Conservation (phyloP, 2,888 invertebrate species). For the Cryptosula pallasiana region DNA sequence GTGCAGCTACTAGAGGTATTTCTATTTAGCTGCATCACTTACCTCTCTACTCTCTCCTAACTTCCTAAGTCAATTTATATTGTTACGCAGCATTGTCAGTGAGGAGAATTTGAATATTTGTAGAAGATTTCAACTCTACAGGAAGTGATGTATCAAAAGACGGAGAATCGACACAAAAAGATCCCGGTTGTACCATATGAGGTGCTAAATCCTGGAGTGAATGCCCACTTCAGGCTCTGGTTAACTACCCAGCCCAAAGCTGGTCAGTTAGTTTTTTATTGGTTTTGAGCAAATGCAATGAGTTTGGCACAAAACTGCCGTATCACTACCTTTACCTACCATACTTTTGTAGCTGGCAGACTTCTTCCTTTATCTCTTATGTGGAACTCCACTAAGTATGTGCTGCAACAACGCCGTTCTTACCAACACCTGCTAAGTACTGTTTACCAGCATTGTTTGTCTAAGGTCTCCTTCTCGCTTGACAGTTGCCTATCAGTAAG, state of each 20-base stretch:
- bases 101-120: too few species aligned
- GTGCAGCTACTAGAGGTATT: background rate
- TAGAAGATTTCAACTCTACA: too few species aligned
- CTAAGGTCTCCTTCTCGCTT: background rate
- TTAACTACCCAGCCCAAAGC: background rate
- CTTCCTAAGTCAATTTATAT: too few species aligned
- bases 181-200: constrained; percentile 2
- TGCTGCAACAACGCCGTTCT: background rate
- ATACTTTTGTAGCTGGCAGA: background rate
- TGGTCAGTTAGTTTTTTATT: too few species aligned
- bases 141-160: constrained; percentile 1
- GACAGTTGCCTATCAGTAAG: too few species aligned
- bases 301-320: background rate
- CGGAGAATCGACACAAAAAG: background rate
- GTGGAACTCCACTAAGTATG: constrained; percentile 19
- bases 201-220: constrained; percentile 6
- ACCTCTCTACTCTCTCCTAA: too few species aligned
- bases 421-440: background rate
- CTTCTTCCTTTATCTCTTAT: background rate
- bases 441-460: background rate
- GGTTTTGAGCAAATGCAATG: too few species aligned
- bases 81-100: too few species aligned
- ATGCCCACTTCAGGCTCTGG: constrained; percentile 11
- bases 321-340: too few species aligned
- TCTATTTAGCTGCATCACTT: too few species aligned